Conservation (phyloP, 2,113 vertebrate species). For the Cololabis saira region DNA sequence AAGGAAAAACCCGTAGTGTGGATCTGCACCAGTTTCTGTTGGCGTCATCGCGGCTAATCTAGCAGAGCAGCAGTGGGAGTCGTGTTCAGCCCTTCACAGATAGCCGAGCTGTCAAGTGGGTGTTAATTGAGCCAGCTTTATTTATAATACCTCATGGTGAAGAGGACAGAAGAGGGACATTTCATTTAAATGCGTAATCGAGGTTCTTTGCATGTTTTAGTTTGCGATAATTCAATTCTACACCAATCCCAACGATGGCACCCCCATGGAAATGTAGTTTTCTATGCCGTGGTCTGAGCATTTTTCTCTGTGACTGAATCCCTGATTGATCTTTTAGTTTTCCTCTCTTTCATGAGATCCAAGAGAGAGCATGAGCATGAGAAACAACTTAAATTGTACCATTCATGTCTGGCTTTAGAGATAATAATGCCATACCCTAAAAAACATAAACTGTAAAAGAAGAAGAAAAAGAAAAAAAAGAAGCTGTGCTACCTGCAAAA, state of each 20-base stretch:
- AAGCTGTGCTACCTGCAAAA: slow-evolving; percentile 15
- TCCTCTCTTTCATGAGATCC: neutral
- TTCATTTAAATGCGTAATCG: too few relatives aligned
- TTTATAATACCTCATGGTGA: slow-evolving; percentile 86
- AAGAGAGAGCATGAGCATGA: too few relatives aligned
- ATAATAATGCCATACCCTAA: slow-evolving; percentile 8
- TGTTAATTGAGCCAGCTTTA: slow-evolving; percentile 86
- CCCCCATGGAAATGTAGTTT: too few relatives aligned
- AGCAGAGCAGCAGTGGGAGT: slow-evolving; percentile 54
- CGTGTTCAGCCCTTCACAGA: slow-evolving; percentile 81
- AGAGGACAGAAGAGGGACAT: too few relatives aligned
- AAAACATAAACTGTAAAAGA: too few relatives aligned
- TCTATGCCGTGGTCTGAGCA: neutral
- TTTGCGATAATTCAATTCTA: too few relatives aligned
- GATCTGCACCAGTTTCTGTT: slow-evolving; percentile 47
- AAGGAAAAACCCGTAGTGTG: neutral
- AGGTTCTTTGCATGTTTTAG: too few relatives aligned
- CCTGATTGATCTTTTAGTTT: neutral
- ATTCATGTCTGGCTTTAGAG: slow-evolving; percentile 5
- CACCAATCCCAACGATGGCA: neutral
- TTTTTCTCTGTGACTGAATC: neutral
- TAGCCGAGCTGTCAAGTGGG: slow-evolving; percentile 84
- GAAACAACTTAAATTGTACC: too few relatives aligned
- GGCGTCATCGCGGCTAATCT: slow-evolving; percentile 60
- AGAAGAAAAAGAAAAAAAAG: slow-evolving; percentile 18